Percentiles rank a stretch among this genome's conserved stretches.
These are phyloP conservation scores for Solenopsis invicta DNA, from an alignment of 1,140 invertebrate species.

Conservation along the genomic window DNA sequence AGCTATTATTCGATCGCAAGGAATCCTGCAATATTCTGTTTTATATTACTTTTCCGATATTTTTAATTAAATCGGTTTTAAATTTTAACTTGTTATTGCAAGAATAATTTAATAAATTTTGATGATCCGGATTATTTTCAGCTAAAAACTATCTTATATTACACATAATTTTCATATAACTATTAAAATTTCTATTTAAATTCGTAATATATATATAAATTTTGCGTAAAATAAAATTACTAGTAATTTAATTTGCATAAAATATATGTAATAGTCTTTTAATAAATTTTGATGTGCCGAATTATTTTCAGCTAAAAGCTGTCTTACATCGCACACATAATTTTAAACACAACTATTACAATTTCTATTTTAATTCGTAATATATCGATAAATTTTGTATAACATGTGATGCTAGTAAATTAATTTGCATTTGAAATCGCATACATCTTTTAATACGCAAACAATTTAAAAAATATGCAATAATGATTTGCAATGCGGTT, in stretches of 20 bases:
- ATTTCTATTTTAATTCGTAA: neutral
- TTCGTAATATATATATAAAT: neutral
- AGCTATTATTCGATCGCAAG: neutral
- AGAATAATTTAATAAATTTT: neutral
- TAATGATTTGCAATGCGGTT: neutral
- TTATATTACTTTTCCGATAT: neutral
- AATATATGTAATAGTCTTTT: neutral
- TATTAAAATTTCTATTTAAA: slow-evolving; percentile 1
- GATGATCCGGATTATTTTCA: neutral
- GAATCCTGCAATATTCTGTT: neutral
- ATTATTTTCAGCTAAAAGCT: neutral
- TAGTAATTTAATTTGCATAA: too few relatives aligned
- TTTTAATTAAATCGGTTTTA: neutral
- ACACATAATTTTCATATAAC: neutral
- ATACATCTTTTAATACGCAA: neutral
- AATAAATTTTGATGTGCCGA: neutral
- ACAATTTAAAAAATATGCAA: neutral
- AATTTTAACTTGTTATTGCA: too few relatives aligned
- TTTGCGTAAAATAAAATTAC: too few relatives aligned
- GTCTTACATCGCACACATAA: neutral
- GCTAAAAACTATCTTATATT: neutral
- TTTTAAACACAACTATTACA: neutral
- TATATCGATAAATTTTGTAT: neutral
- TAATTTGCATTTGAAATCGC: neutral
- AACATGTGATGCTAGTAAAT: slow-evolving; percentile 5